These are phyloP conservation scores for Crossaster papposus DNA, from an alignment of 53 echinoderm and acorn worm genomes.

Conservation along the genomic window DNA sequence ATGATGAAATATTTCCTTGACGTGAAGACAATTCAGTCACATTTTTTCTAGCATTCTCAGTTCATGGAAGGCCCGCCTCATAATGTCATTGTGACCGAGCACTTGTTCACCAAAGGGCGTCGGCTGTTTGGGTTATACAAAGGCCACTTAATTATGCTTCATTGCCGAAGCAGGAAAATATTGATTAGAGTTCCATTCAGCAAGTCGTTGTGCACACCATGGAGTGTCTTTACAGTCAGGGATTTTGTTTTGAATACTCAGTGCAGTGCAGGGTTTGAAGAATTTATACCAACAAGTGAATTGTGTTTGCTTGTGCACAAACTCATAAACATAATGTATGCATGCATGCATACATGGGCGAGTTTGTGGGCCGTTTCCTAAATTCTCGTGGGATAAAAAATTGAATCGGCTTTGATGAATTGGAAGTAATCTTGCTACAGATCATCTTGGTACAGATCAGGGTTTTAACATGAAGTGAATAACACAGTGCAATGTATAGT, in stretches of 20 bases:
- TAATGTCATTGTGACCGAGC: not conserved
- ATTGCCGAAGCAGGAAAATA: conserved; percentile 6
- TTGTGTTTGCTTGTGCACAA: not conserved
- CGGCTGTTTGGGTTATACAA: not conserved
- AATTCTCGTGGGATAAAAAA: not conserved
- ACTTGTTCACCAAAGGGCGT: not conserved
- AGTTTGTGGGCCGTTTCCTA: not conserved
- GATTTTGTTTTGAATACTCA: no score
- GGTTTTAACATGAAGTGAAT: no score
- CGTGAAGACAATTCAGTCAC: no score
- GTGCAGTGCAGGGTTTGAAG: not conserved
- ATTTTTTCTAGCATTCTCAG: not conserved
- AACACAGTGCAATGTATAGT: no score
- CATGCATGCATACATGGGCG: not conserved
- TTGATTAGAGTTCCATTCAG: not conserved
- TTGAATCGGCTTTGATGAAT: no score
- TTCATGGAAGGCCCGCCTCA: not conserved
- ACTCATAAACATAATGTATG: not conserved
- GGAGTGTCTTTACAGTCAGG: not conserved
- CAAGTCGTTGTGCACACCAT: not conserved
- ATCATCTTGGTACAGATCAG: no score
- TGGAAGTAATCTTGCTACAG: no score
- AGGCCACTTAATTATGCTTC: conserved; percentile 1
- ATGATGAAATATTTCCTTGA: no score
- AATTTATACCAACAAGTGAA: not conserved